Conservation (phyloP, 1,140 invertebrate species). For the Melipona quadrifasciata region DNA sequence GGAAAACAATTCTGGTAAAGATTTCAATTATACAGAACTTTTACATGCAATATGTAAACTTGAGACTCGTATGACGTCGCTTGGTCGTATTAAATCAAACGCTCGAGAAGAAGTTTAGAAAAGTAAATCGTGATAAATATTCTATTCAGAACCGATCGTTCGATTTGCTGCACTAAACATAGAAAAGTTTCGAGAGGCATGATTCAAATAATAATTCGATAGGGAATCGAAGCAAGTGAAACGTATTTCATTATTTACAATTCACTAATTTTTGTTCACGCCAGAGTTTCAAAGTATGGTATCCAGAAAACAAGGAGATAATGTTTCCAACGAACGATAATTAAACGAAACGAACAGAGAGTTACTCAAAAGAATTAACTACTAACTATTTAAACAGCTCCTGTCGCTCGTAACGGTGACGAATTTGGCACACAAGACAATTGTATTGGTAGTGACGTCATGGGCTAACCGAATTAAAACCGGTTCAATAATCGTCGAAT, state of each 20-base stretch:
- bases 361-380: background rate
- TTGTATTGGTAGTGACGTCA: slow-evolving; percentile 47
- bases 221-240: background rate
- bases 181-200: background rate
- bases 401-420: background rate
- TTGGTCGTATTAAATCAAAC: background rate
- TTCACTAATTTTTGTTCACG: background rate
- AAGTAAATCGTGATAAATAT: background rate
- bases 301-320: background rate
- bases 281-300: background rate
- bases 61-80: background rate
- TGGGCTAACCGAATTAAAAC: slow-evolving; percentile 48
- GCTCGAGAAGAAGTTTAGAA: background rate
- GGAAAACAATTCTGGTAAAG: background rate
- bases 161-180: background rate
- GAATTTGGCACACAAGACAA: slow-evolving; percentile 46
- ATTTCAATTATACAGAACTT: background rate
- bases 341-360: background rate
- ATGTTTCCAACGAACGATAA: background rate
- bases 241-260: background rate
- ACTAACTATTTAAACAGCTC: slow-evolving; percentile 10
- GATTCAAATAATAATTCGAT: background rate
- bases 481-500: slow-evolving; percentile 29
- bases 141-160: background rate
- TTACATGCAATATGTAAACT: background rate